Evolutionary conservation across 2,113 vertebrate species (phyloP).

Genomic region (Dolichallabes microphthalmus): DNA sequence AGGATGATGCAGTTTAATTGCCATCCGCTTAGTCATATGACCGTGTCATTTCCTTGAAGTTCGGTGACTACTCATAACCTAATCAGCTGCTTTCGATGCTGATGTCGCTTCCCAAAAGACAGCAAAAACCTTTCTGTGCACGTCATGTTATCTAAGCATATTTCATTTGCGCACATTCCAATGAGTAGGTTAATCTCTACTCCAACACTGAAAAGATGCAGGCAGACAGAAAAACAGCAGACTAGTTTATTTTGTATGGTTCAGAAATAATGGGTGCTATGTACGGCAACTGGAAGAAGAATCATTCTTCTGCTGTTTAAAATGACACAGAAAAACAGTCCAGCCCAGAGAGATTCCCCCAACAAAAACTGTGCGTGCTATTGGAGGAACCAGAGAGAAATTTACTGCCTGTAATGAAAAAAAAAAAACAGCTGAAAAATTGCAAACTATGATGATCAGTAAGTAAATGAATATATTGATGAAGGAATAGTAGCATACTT

Average conservation of each 20-base stretch:
- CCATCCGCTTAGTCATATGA: slow-evolving; percentile 12
- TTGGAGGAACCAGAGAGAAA: slow-evolving; percentile 72
- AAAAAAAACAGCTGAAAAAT: neutral
- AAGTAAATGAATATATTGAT: neutral
- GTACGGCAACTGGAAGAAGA: neutral
- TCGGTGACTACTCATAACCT: neutral
- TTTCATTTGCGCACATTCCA: neutral
- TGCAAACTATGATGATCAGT: neutral
- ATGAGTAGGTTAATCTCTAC: neutral
- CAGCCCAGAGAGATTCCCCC: slow-evolving; percentile 69
- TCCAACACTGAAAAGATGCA: neutral
- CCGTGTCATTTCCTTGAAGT: neutral
- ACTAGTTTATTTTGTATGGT: neutral
- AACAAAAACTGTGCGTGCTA: slow-evolving; percentile 71
- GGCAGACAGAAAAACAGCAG: neutral
- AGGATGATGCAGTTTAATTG: neutral
- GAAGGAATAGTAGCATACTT: slow-evolving; percentile 59
- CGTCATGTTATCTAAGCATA: neutral
- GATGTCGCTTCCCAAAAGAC: slow-evolving; percentile 10
- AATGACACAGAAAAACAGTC: slow-evolving; percentile 74
- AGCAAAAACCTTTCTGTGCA: neutral
- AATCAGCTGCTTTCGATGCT: neutral
- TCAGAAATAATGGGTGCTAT: slow-evolving; percentile 2
- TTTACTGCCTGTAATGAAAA: slow-evolving; percentile 68
- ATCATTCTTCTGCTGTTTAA: slow-evolving; percentile 61